Evolutionary conservation across 92 coral and sea anemone genomes (phyloP).

Genomic region (Chrysogorgia sp.): DNA sequence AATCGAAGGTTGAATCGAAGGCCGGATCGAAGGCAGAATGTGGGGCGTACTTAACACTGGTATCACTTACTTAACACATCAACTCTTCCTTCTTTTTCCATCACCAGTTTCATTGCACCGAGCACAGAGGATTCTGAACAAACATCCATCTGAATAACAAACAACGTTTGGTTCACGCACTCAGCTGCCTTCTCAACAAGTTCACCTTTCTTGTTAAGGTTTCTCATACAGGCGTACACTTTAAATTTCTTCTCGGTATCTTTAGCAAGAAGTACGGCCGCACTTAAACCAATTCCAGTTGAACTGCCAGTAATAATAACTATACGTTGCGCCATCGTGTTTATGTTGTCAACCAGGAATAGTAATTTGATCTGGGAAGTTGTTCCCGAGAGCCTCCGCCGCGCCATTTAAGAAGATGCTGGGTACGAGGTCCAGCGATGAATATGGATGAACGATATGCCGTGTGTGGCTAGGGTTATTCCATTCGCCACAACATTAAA

Average conservation of each 20-base stretch:
- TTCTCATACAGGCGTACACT: constrained; percentile 93
- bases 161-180: constrained; percentile 72
- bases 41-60: too few relatives aligned
- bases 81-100: constrained; percentile 70
- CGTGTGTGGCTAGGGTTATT: too few relatives aligned
- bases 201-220: constrained; percentile 67
- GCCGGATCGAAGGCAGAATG: too few relatives aligned
- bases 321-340: constrained; percentile 51
- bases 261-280: constrained; percentile 82
- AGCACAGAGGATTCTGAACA: constrained; percentile 84
- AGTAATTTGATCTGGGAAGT: too few relatives aligned
- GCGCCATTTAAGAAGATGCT: too few relatives aligned
- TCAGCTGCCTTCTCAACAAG: constrained; percentile 72
- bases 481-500: too few relatives aligned
- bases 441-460: too few relatives aligned
- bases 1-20: too few relatives aligned
- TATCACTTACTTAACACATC: constrained; percentile 89
- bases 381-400: too few relatives aligned
- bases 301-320: constrained; percentile 93
- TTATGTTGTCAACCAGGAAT: too few relatives aligned
- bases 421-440: too few relatives aligned
- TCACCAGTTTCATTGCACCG: constrained; percentile 68
- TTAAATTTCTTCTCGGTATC: constrained; percentile 82
- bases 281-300: constrained; percentile 81
- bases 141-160: constrained; percentile 78